These are phyloP conservation scores for Papilio demoleus DNA, from an alignment of 2,888 invertebrate species.

Conservation along the genomic window DNA sequence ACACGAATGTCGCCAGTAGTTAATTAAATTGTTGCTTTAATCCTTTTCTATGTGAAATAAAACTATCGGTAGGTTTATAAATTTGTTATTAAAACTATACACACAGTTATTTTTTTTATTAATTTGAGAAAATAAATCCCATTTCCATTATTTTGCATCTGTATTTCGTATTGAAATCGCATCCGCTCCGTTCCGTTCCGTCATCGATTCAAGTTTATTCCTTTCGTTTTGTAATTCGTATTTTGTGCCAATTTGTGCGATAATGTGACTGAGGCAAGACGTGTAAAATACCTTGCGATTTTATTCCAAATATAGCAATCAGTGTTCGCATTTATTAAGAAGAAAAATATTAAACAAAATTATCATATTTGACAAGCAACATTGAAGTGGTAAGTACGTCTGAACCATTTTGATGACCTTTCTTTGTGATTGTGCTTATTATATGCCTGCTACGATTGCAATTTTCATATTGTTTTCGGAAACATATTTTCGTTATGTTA, in stretches of 20 bases:
- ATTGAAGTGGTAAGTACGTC: constrained; percentile 42
- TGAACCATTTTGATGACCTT: constrained; percentile 47
- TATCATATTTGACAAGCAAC: constrained; percentile 33
- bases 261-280: constrained; percentile 62
- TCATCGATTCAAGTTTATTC: constrained; percentile 44
- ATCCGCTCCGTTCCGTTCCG: constrained; percentile 35
- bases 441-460: constrained; percentile 21
- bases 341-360: constrained; percentile 34
- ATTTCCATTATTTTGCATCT: constrained; percentile 16
- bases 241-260: constrained; percentile 56
- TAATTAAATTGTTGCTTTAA: too few relatives aligned
- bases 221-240: constrained; percentile 49
- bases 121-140: neutral
- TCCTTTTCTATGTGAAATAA: too few relatives aligned
- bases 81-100: too few relatives aligned
- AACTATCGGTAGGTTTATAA: too few relatives aligned
- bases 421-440: constrained; percentile 45
- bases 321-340: constrained; percentile 40
- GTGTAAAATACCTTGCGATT: constrained; percentile 57
- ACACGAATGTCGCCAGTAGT: too few relatives aligned
- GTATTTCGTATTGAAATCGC: neutral
- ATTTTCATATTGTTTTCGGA: neutral
- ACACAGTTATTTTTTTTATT: too few relatives aligned
- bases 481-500: neutral
- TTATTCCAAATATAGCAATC: constrained; percentile 51